Base-by-base conservation (phyloP, 2,797 vertebrate genomes). In the Astyanax mexicanus region DNA sequence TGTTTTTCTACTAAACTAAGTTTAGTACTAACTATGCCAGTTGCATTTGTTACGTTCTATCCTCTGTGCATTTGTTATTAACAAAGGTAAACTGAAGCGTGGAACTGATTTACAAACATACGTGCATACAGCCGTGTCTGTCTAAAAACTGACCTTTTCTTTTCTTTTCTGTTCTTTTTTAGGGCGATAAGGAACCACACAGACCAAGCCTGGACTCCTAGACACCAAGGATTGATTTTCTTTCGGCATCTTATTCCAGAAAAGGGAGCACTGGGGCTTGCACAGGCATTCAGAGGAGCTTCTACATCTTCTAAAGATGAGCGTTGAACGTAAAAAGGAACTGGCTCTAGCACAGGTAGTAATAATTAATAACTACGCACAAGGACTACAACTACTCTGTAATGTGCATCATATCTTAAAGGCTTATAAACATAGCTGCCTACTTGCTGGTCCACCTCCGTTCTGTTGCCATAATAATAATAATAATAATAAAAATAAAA, bases 361-460 rank as follows among this genome's bases (percentile, higher is more conserved):
- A n/a, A n/a, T n/a, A n/a, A n/a, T n/a, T n/a, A 62, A 49, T 35
- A 35, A 67, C 13, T 76, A 75, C 68, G 11, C 35, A 62, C 67
- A 75, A 67, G 44, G 49, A 15, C 32, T 67, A 66, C 35, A 32
- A 52, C 45, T 57, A 64, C 37, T 47, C 12, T 49, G 38, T 65
- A 62, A 76, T 47, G 69, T 61, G 49, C 61, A 52, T 67, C n/a
- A n/a, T 52, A 69, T 77, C 38, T 51, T 62, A 60, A 75, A 74
- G 65, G 77, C 62, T 69, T 80, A 91, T 74, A 89, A 87, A 90
- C 71, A 87, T 92, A 92, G 92, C 92, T 93, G 90, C 92, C 91
- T 85, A 85, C 79, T 87, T 76, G 67, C 82, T 80, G 83, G 83
- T 85, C 84, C 44, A 54, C 45, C 69, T 83, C 83, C 82, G 81